Evolutionary conservation across 1,140 invertebrate genomes (phyloP), one percentile per base, ranked within the genome.

Genomic region (Papilio dardanus): DNA sequence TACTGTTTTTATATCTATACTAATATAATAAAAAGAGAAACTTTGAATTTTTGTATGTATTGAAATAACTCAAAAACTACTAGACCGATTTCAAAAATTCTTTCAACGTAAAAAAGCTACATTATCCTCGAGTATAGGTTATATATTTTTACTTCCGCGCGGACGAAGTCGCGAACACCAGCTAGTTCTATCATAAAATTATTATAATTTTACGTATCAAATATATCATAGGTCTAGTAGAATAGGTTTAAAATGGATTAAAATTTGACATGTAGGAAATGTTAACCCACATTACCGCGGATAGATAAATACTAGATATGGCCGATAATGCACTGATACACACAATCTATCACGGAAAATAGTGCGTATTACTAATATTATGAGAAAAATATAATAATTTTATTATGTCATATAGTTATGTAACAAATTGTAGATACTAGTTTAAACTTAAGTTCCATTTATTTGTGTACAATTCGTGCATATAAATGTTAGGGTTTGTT

Each of bases 261-360:
- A 10, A 24, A 14, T 5, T 62, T 62, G 54, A 30, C 24, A 62
- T 28, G 54, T 62, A 62, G 54, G 54, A 62, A 66, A 33, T 19
- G 65, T 66, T 66, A 66, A 66, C 54, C 54, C 24, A 62, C 54
- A 62, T 62, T 28, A 62, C 54, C 24, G 10, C 21, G 10, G 24
- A 21, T 62, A 62, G 54, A 62, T 62, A 62, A 62, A 7, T 54
- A 68, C 8, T 42, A 37, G 67, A 69, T 69, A 69, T 21, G 35
- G 31, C 37, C 35, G 67, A 69, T 69, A 69, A 69, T 69, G 67
- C 33, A 40, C 33, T 69, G 67, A 69, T 69, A 69, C n/a, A n/a
- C 31, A 10, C 35, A 69, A 69, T 69, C 67, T 69, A 37, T 69
- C 33, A 24, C 67, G 67, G 67, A 69, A 69, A 69, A 69, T 69